Conservation (phyloP, 1,140 invertebrate species). For the Drosophila lini region DNA sequence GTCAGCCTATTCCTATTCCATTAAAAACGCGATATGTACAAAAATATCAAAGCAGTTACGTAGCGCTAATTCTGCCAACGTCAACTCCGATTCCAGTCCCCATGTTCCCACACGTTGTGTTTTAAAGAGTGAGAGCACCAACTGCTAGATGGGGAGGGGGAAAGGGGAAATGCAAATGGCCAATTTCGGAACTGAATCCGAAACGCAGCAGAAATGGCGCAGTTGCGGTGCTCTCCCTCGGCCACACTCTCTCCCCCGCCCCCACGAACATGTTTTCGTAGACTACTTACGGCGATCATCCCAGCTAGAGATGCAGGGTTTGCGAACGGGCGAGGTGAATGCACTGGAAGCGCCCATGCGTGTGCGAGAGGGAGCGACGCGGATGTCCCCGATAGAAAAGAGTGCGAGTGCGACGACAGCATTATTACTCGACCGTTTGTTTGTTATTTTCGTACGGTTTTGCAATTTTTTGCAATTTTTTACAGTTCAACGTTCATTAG, state of each 20-base stretch:
- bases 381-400: constrained; percentile 38
- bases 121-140: constrained; percentile 1
- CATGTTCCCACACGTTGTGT: constrained; percentile 15
- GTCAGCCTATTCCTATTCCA: constrained; percentile 45
- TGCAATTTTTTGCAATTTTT: constrained; percentile 60
- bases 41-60: constrained; percentile 32
- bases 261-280: neutral
- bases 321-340: constrained; percentile 22
- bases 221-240: constrained; percentile 19
- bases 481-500: constrained; percentile 64
- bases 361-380: constrained; percentile 2
- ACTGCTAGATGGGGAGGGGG: neutral
- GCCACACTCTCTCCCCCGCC: neutral
- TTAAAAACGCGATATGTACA: constrained; percentile 26
- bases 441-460: constrained; percentile 52
- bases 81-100: constrained; percentile 17
- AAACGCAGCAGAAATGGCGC: constrained; percentile 38
- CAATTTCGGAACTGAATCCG: constrained; percentile 17
- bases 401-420: neutral
- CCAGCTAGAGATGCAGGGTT: constrained; percentile 16
- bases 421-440: constrained; percentile 23
- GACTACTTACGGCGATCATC: constrained; percentile 34
- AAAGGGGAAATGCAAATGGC: constrained; percentile 32
- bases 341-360: neutral
- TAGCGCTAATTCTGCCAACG: constrained; percentile 35